Evolutionary conservation across 2,888 invertebrate genomes (phyloP).

Genomic region (Lysandra coridon): DNA sequence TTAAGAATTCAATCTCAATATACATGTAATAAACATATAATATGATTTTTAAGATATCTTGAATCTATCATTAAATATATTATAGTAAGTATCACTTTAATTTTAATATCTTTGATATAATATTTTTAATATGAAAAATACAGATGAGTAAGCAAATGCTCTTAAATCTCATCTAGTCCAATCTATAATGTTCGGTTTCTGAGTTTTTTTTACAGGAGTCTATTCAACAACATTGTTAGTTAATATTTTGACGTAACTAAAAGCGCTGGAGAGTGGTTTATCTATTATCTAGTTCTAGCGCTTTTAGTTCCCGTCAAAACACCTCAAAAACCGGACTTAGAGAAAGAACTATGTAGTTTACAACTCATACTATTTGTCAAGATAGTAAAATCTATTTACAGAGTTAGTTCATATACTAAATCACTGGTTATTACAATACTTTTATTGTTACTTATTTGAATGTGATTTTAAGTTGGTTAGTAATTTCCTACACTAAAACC

Average conservation of each 20-base stretch:
- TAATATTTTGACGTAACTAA: no score
- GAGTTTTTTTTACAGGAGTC: background rate
- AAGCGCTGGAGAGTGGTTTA: no score
- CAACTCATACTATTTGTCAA: background rate
- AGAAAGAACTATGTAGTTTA: background rate
- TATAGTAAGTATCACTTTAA: background rate
- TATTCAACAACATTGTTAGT: background rate
- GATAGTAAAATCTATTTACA: slow-evolving; percentile 3
- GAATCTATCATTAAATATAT: slow-evolving; percentile 1
- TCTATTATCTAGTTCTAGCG: no score
- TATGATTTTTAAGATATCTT: background rate
- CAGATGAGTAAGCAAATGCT: background rate
- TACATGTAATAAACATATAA: background rate
- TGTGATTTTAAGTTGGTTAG: background rate
- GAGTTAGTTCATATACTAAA: background rate
- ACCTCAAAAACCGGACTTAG: background rate
- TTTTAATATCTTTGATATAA: background rate
- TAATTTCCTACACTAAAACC: background rate
- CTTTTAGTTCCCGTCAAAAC: background rate
- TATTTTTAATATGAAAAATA: slow-evolving; percentile 9
- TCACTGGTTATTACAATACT: background rate
- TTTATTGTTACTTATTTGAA: slow-evolving; percentile 1
- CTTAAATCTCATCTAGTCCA: background rate
- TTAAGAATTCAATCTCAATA: background rate
- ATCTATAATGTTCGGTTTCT: background rate